Percentiles rank a stretch among this genome's conserved stretches.
These are phyloP conservation scores for Andrena fulva DNA, from an alignment of 2,888 invertebrate genomes.

Conservation along the genomic window DNA sequence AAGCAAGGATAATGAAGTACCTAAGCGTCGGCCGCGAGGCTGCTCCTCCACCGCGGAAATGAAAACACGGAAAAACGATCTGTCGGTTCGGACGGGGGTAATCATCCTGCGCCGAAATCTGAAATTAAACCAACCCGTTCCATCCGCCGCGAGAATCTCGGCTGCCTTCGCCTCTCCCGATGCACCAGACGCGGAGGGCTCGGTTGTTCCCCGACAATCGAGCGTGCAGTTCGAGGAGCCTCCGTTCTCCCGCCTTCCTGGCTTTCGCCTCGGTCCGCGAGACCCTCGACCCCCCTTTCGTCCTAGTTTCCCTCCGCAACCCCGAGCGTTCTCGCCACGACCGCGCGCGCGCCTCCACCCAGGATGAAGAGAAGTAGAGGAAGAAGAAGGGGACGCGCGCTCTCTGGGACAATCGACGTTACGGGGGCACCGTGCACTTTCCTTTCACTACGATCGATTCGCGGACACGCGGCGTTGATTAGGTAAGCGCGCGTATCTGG, in stretches of 20 bases:
- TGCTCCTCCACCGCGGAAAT: background rate
- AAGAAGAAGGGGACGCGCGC: slow-evolving; percentile 4
- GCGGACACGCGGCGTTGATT: slow-evolving; percentile 40
- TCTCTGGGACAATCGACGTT: slow-evolving; percentile 1
- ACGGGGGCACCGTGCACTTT: slow-evolving; percentile 30
- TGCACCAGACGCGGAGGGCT: background rate
- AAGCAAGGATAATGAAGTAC: background rate
- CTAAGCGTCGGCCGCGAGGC: slow-evolving; percentile 5
- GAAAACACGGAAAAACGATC: slow-evolving; percentile 19
- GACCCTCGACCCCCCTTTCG: background rate
- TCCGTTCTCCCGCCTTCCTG: background rate
- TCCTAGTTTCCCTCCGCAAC: background rate
- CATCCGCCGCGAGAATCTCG: background rate
- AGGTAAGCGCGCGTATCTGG: slow-evolving; percentile 38
- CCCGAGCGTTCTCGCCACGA: background rate
- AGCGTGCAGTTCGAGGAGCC: slow-evolving; percentile 27
- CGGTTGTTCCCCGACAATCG: slow-evolving; percentile 23
- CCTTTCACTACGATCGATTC: slow-evolving; percentile 44
- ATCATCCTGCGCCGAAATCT: background rate
- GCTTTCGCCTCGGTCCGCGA: background rate
- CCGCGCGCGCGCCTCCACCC: background rate
- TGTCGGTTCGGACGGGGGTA: background rate
- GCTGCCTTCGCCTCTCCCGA: background rate
- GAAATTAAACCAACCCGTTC: slow-evolving; percentile 23
- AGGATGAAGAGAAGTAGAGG: background rate